Evolutionary conservation across 1,140 invertebrate genomes (phyloP), one percentile per base, ranked within the genome.

Genomic region (Lycorma delicatula): DNA sequence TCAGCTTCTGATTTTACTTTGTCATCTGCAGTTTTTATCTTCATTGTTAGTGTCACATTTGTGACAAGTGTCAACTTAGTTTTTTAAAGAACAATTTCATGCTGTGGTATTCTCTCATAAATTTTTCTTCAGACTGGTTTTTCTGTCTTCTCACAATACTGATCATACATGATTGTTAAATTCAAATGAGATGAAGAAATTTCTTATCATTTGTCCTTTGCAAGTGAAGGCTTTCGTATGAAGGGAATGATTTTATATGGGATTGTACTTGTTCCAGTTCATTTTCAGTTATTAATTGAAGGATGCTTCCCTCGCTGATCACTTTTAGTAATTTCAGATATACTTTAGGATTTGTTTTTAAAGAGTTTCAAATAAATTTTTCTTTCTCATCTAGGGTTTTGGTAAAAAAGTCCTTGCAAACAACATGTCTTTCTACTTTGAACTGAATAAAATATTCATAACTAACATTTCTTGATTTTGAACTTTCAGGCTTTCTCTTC

Each of bases 291-390:
- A 54, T 36, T 23, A 3, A 7, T 7, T 20, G 52, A 16, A 20
- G 27, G 27, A 23, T 38, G 31, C n/a, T 41, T 36, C n/a, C 20
- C 52, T n/a, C 52, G n/a, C 23, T 41, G n/a, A n/a, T 54, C 52
- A 23, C 16, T 20, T 34, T 12, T 16, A 3, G 20, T 54, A 54
- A n/a, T 54, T 22, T 20, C 25, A 16, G 29, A 29, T 36, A 12
- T 41, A 26, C 20, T 38, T 38, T 7, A 16, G 28, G 20, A 54
- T 34, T 54, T 34, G 12, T 54, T 27, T 23, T 38, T 23, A 54
- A 9, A 44, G 13, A 16, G 23, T 16, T 9, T 13, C 11, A 20
- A 5, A 44, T 13, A 44, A 44, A 44, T 18, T 16, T 44, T 16
- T 44, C 16, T 12, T 18, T 44, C 23, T 44, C 41, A 44, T 13